Evolutionary conservation across 2,113 vertebrate genomes (phyloP).

Genomic region (Peucedramus taeniatus): DNA sequence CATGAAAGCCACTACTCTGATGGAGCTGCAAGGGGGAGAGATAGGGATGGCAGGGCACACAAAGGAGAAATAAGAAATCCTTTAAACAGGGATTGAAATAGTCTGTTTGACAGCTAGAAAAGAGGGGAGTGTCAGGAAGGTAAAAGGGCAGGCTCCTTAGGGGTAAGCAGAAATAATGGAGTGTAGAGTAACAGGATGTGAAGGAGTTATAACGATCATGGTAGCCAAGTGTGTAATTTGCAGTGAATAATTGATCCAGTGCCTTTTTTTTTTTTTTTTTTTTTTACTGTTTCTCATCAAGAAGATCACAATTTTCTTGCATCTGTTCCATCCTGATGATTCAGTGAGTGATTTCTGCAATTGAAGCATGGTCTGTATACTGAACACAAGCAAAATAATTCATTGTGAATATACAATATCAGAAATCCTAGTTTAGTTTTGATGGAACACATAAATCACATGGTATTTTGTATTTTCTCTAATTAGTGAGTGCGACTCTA

Average conservation of each 20-base stretch:
- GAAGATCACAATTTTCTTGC: conserved; percentile 35
- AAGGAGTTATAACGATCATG: conserved; percentile 14
- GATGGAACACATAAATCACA: conserved; percentile 45
- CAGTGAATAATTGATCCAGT: conserved; percentile 42
- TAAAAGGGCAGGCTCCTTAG: conserved; percentile 30
- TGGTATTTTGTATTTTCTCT: conserved; percentile 31
- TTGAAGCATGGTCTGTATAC: background rate
- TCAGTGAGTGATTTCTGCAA: conserved; percentile 44
- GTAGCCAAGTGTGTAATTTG: conserved; percentile 3
- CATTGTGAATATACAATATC: conserved; percentile 7
- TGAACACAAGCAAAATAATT: conserved; percentile 32
- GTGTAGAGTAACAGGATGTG: background rate
- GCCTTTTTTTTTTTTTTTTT: background rate
- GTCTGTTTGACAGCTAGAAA: conserved; percentile 42
- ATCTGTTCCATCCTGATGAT: conserved; percentile 32
- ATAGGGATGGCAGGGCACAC: conserved; percentile 7
- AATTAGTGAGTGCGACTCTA: conserved; percentile 42
- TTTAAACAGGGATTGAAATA: conserved; percentile 50
- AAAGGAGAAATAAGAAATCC: conserved; percentile 52
- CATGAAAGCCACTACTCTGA: conserved; percentile 46
- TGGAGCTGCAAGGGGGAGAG: conserved; percentile 10
- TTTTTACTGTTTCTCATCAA: conserved; percentile 19
- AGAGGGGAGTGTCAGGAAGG: conserved; percentile 24
- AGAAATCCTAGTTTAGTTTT: conserved; percentile 20
- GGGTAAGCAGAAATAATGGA: conserved; percentile 18